A percentile compares a stretch with the other conserved stretches of the same genome.
These are phyloP conservation scores for Eonycteris spelaea DNA, from an alignment of 2,113 vertebrate species.

Conservation along the genomic window DNA sequence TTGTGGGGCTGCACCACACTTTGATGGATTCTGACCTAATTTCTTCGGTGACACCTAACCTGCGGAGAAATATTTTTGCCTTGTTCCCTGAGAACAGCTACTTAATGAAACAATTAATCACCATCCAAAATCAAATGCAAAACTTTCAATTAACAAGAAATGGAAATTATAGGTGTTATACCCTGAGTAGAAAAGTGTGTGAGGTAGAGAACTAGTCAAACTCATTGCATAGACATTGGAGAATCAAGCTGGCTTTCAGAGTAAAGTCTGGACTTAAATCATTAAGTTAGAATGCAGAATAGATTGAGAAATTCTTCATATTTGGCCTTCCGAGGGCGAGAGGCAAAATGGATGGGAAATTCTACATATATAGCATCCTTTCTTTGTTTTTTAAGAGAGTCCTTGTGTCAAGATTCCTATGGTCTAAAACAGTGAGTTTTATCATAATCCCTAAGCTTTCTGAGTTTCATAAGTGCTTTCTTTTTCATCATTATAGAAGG, in stretches of 20 bases:
- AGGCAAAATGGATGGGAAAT: neutral
- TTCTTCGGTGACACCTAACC: slow-evolving; percentile 61
- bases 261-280: neutral
- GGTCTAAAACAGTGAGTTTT: neutral
- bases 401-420: neutral
- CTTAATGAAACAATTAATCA: slow-evolving; percentile 76
- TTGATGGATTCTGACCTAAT: slow-evolving; percentile 70
- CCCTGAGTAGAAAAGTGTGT: neutral
- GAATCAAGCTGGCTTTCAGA: neutral
- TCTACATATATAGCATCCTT: neutral
- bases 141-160: slow-evolving; percentile 60
- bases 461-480: neutral
- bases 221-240: neutral
- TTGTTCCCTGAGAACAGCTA: slow-evolving; percentile 54
- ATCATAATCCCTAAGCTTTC: neutral
- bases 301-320: neutral
- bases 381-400: neutral
- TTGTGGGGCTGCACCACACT: slow-evolving; percentile 48
- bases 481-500: neutral
- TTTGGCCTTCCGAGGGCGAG: neutral
- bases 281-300: neutral
- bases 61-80: slow-evolving; percentile 61
- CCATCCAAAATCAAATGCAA: slow-evolving; percentile 58
- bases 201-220: neutral
- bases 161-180: slow-evolving; percentile 11